A percentile compares a stretch with the other conserved stretches of the same genome.
Conservation (phyloP, 2,888 invertebrate species). For the Tridacna crocea region DNA sequence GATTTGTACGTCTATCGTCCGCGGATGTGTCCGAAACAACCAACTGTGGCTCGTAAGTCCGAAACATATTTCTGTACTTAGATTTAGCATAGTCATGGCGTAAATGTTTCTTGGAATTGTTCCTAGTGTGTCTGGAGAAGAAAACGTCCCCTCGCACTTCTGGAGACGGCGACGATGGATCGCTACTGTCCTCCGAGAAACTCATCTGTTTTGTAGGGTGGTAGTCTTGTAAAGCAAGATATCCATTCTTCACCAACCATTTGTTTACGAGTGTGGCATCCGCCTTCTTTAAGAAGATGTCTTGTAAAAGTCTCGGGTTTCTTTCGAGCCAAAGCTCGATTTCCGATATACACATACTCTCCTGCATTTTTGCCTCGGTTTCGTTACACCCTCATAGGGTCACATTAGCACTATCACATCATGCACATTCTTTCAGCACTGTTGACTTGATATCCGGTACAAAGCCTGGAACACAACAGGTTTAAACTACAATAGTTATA, state of each 20-base stretch:
- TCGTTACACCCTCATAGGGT: neutral
- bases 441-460: no score
- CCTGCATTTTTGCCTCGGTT: conserved; percentile 5
- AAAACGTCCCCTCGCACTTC: conserved; percentile 67
- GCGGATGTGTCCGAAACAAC: conserved; percentile 69
- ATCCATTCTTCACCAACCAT: conserved; percentile 85
- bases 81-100: conserved; percentile 86
- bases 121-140: conserved; percentile 76
- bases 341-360: conserved; percentile 63
- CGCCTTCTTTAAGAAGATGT: conserved; percentile 85
- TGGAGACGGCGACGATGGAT: conserved; percentile 72
- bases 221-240: conserved; percentile 83
- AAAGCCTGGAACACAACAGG: no score
- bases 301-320: conserved; percentile 84
- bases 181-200: conserved; percentile 68
- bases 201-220: conserved; percentile 49
- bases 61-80: conserved; percentile 85
- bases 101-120: conserved; percentile 85
- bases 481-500: no score
- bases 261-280: conserved; percentile 85
- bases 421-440: neutral
- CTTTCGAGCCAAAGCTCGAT: conserved; percentile 86
- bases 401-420: neutral
- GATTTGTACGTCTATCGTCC: conserved; percentile 84
- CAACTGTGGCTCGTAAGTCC: conserved; percentile 81